Evolutionary conservation across 1,140 invertebrate species (phyloP), one percentile per base, ranked within the genome.

Genomic region (Drosophila melanica): DNA sequence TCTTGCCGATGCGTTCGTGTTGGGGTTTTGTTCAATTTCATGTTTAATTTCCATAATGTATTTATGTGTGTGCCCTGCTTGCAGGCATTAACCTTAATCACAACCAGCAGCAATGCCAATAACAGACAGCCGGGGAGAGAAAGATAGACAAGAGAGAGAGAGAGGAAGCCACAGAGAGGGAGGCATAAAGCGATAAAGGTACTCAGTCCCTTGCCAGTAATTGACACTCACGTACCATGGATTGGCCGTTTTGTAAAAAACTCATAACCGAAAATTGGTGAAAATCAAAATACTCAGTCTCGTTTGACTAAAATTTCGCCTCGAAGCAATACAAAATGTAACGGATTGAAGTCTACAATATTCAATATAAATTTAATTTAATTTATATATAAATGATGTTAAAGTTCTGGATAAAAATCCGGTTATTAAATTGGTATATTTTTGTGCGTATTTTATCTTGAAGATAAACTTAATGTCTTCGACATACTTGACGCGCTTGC

Each of bases 41-140:
- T 81, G 81, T 86, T 87, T 86, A 86, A 86, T 87, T 86, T 86
- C 79, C 81, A 86, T 86, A 86, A 86, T 86, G 81, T 87, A 86
- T 87, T 86, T 87, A 81, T 86, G 82, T 81, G 60, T 84, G 60
- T 60, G 68, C 30, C 44, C 27, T 63, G 30, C 45, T 50, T 57
- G 44, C 33, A 33, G 42, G 58, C 60, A 63, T 74, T 73, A 74
- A 59, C 81, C 60, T 74, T 79, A 80, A 85, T 80, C 81, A 65
- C 71, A 80, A 69, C 62, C 55, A 69, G 35, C 59, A 64, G 48
- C 60, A 57, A 41, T 39, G 60, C 57, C 58, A 44, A 39, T 8
- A n/a, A 27, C 18, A 23, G 8, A 4, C 54, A 18, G 53, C 20
- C 20, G 20, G 20, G 20, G 2, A 23, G 20, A 23, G 20, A 23